Evolutionary conservation across 2,888 invertebrate species (phyloP).

Genomic region (Lasioglossum zephyrum): DNA sequence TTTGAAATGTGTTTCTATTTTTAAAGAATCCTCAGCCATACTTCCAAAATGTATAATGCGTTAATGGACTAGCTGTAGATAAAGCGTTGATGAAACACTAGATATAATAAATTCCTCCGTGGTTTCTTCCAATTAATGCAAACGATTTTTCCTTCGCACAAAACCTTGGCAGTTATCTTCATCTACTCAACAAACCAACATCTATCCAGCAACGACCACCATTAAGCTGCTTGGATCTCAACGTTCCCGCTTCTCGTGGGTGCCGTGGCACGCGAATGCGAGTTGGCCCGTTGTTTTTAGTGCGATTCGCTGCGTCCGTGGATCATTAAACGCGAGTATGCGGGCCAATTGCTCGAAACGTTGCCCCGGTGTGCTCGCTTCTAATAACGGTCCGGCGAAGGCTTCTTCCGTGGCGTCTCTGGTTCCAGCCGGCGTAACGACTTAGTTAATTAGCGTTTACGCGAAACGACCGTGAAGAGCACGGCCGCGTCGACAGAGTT

Average conservation of each 20-base stretch:
- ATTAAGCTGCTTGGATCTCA: neutral
- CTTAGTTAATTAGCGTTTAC: constrained; percentile 67
- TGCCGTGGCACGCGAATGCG: constrained; percentile 19
- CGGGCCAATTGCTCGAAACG: constrained; percentile 43
- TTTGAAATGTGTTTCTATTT: too few relatives aligned
- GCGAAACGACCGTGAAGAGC: constrained; percentile 53
- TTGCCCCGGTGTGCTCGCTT: constrained; percentile 20
- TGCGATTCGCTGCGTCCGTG: neutral
- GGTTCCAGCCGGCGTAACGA: constrained; percentile 49
- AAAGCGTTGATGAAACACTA: too few relatives aligned
- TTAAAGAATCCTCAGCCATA: too few relatives aligned
- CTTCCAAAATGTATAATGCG: too few relatives aligned
- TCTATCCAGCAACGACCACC: neutral
- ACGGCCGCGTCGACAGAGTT: constrained; percentile 12
- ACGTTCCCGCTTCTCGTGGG: neutral
- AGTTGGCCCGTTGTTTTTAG: constrained; percentile 22
- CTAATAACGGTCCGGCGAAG: constrained; percentile 58
- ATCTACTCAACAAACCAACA: neutral
- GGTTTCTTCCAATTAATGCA: too few relatives aligned
- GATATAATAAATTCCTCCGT: too few relatives aligned
- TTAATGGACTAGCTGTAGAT: too few relatives aligned
- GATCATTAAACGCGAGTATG: constrained; percentile 30
- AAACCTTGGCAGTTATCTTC: neutral
- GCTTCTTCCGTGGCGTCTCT: constrained; percentile 37
- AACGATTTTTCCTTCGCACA: too few relatives aligned